These are phyloP conservation scores for Tamandua tetradactyla DNA, from an alignment of 2,797 vertebrate genomes.

Conservation along the genomic window DNA sequence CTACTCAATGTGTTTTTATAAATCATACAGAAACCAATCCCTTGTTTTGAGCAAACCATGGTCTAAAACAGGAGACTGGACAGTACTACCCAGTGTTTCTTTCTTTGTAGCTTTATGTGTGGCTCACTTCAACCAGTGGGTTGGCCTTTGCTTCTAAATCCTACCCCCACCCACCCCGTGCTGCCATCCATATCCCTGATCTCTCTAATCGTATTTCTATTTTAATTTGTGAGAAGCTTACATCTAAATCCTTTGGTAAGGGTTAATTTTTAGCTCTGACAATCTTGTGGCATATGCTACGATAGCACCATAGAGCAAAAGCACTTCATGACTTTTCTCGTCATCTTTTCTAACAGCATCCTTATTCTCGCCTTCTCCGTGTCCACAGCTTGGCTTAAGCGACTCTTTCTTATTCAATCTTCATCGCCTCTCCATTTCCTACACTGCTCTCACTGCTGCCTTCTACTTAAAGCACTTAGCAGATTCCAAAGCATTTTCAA, in stretches of 20 bases:
- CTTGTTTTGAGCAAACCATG: neutral
- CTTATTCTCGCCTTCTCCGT: neutral
- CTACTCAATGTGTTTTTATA: neutral
- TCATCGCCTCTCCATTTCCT: neutral
- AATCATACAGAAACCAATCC: neutral
- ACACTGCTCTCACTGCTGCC: neutral
- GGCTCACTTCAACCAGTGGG: neutral
- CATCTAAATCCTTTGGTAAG: neutral
- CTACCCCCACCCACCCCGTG: neutral
- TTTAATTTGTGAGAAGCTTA: neutral
- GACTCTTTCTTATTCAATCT: neutral
- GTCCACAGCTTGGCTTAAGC: neutral
- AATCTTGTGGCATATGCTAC: neutral
- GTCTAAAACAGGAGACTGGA: neutral
- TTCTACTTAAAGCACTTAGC: neutral
- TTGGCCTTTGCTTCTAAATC: neutral
- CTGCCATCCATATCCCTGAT: neutral
- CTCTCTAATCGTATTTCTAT: neutral
- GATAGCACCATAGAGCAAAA: neutral
- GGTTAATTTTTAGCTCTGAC: neutral
- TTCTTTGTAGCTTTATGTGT: neutral
- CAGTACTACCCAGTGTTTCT: fast-evolving
- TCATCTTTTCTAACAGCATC: neutral
- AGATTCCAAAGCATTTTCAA: neutral
- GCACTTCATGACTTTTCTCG: neutral